phyloP scores from a whole-genome alignment of 2,113 vertebrate species.

The Pelobates fuscus region DNA sequence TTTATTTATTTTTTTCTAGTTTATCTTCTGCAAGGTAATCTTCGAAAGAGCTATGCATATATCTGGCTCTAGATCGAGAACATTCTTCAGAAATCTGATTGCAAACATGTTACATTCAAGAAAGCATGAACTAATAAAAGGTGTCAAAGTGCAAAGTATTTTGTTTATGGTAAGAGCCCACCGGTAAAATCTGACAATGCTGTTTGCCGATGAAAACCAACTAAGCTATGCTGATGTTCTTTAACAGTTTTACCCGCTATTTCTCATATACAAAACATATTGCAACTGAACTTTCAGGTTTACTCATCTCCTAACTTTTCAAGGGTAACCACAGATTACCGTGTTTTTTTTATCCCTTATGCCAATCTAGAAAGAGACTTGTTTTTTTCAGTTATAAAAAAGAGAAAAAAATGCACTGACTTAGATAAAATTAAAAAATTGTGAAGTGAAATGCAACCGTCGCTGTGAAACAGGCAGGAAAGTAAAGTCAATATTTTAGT shows the following conservation, averaged over 20 bases:
- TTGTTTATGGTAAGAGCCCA: neutral
- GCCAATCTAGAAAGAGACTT: neutral
- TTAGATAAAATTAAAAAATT: too few relatives aligned
- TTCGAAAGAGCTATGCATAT: too few relatives aligned
- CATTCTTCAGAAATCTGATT: too few relatives aligned
- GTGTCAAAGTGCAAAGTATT: too few relatives aligned
- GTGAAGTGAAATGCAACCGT: too few relatives aligned
- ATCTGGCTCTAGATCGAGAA: too few relatives aligned
- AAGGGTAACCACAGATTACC: constrained; percentile 19
- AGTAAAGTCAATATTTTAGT: too few relatives aligned
- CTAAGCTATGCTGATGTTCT: neutral
- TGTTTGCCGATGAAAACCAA: constrained; percentile 19
- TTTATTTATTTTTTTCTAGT: too few relatives aligned
- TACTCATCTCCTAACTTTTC: constrained; percentile 39
- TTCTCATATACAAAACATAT: constrained; percentile 11
- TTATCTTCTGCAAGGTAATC: too few relatives aligned
- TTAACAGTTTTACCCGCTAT: constrained; percentile 24
- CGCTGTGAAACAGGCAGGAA: too few relatives aligned
- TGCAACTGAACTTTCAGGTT: constrained; percentile 45
- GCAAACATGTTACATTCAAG: too few relatives aligned
- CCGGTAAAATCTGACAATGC: constrained; percentile 12
- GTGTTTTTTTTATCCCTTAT: constrained; percentile 4
- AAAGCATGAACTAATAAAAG: too few relatives aligned
- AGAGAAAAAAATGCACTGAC: neutral
- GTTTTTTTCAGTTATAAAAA: constrained; percentile 16